A percentile compares a stretch with the other conserved stretches of the same genome.
phyloP scores from a whole-genome alignment of 2,797 vertebrate species.

The Gallirallus australis region DNA sequence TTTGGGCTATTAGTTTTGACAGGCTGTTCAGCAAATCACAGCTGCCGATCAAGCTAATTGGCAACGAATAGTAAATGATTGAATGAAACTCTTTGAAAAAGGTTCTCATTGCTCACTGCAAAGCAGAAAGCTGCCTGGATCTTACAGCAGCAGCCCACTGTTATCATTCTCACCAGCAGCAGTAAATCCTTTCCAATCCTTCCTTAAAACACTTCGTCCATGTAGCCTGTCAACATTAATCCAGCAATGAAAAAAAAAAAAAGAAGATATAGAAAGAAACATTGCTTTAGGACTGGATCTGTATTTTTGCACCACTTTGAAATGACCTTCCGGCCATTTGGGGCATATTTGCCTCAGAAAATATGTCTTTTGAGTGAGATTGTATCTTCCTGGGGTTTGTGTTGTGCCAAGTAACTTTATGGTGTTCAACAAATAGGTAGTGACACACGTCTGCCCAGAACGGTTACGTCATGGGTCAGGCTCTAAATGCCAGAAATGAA shows the following conservation, averaged over 20 bases:
- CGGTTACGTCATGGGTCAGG: not conserved
- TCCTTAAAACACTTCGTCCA: constrained; percentile 63
- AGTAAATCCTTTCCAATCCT: constrained; percentile 71
- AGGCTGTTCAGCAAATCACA: constrained; percentile 4
- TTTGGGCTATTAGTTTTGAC: constrained; percentile 50
- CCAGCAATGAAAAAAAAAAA: constrained; percentile 22
- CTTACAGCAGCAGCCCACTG: constrained; percentile 20
- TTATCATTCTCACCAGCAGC: constrained; percentile 66
- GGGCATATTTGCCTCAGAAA: constrained; percentile 29
- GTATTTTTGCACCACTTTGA: constrained; percentile 48
- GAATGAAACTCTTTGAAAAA: constrained; percentile 9
- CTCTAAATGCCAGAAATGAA: constrained; percentile 28
- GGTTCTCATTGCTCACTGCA: not conserved
- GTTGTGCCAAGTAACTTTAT: constrained; percentile 22
- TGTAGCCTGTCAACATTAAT: constrained; percentile 68
- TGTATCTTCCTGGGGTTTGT: not conserved
- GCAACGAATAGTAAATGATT: constrained; percentile 43
- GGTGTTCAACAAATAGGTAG: not conserved
- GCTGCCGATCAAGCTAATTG: constrained; percentile 71
- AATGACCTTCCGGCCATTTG: constrained; percentile 34
- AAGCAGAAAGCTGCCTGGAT: constrained; percentile 20
- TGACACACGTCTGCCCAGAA: not conserved
- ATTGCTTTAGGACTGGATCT: constrained; percentile 48
- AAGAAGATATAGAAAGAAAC: constrained; percentile 41
- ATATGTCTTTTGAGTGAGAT: constrained; percentile 1